Evolutionary conservation across 2,797 vertebrate genomes (phyloP).

Genomic region (Melanotaenia maccullochi): DNA sequence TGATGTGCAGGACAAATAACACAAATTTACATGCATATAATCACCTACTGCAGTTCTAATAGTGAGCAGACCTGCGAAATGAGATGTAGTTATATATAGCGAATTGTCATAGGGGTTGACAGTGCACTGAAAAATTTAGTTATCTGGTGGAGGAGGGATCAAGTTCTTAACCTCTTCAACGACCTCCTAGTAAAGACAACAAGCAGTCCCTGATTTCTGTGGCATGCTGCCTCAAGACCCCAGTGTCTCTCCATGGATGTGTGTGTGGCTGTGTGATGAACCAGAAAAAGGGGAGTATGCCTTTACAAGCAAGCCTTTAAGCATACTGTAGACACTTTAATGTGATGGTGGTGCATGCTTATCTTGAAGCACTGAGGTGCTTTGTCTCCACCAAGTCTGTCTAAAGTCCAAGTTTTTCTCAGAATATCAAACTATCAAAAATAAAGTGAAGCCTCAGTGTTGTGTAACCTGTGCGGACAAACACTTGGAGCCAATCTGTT

Average conservation of each 20-base stretch:
- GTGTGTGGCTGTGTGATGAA: constrained; percentile 41
- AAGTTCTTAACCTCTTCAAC: constrained; percentile 84
- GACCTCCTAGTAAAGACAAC: constrained; percentile 82
- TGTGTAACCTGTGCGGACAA: constrained; percentile 15
- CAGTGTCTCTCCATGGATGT: constrained; percentile 26
- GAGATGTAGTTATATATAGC: constrained; percentile 64
- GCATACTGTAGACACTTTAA: constrained; percentile 47
- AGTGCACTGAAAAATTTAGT: constrained; percentile 78
- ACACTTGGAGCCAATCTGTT: constrained; percentile 34
- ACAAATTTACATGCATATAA: constrained; percentile 18
- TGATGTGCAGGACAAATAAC: constrained; percentile 33
- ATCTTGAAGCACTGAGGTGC: constrained; percentile 25
- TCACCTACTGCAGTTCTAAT: constrained; percentile 70
- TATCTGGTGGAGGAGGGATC: constrained; percentile 81
- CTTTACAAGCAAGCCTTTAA: constrained; percentile 46
- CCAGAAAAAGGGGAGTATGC: constrained; percentile 50
- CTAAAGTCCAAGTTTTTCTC: constrained; percentile 55
- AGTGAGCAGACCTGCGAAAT: constrained; percentile 59
- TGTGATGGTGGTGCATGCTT: constrained; percentile 20
- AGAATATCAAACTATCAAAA: constrained; percentile 43
- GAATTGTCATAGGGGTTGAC: constrained; percentile 78
- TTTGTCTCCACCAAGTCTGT: constrained; percentile 48
- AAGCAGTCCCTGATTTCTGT: constrained; percentile 78
- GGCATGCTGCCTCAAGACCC: constrained; percentile 70
- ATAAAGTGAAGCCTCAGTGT: constrained; percentile 33